Evolutionary conservation across 1,140 invertebrate species (phyloP), one percentile per base, ranked within the genome.

Genomic region (Psix sp.): DNA sequence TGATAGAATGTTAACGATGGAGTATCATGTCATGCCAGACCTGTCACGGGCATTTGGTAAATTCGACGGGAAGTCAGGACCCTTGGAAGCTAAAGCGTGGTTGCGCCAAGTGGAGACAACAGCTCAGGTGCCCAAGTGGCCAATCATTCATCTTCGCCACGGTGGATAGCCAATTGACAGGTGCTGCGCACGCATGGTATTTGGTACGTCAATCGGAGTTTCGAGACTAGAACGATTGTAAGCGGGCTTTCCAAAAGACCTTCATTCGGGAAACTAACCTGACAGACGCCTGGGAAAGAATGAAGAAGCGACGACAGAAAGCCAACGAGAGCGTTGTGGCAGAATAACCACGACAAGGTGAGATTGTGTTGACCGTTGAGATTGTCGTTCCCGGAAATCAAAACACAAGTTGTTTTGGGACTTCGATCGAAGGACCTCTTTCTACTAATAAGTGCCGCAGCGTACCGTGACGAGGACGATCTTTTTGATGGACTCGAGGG

Each of bases 281-380:
- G 7, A 9, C 56, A 0, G 56, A 60, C 6, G 42, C 43, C 14
- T 77, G 72, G 76, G 52, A 42, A 1, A 11, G 26, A 21, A 77
- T 77, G 72, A 42, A 62, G 14, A 9, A 13, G 1, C 46, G 72
- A n/a, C 17, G 13, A 4, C 72, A 77, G 31, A 7, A n/a, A 7
- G 1, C 11, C 6, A 38, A 29, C 1, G 76, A 77, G 54, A 63
- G 21, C 4, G 33, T 59, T 1, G 36, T 40, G 14, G 26, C 29
- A n/a, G 5, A 75, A 75, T 26, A 72, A 36, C 20, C 67, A 75
- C 15, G 56, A 76, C 10, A 77, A 77, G 26, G 67, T 76, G 1
- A 17, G 48, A 42, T 51, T 75, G 11, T 76, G 76, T 62, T 46
- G 66, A n/a, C 18, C 46, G 0, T 31, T 77, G 14, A 43, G 46